A percentile compares a stretch with the other conserved stretches of the same genome.
These are phyloP conservation scores for Trichechus manatus DNA, from an alignment of 2,113 vertebrate species.

Conservation along the genomic window DNA sequence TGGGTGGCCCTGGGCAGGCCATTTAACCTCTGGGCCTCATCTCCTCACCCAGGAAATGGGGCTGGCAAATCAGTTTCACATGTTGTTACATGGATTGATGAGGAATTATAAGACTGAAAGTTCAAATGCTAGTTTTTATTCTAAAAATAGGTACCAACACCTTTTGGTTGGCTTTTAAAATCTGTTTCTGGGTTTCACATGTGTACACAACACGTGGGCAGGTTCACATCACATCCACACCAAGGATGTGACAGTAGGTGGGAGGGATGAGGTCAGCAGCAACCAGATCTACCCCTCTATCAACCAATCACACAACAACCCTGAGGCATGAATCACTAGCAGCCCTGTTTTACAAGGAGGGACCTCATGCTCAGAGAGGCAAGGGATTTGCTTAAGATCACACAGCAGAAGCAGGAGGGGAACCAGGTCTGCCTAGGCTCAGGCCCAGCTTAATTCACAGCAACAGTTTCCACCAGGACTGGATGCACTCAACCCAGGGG, in stretches of 20 bases:
- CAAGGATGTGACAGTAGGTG: neutral
- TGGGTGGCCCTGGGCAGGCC: neutral
- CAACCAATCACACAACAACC: neutral
- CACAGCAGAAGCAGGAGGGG: neutral
- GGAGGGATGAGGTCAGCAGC: neutral
- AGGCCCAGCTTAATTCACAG: neutral
- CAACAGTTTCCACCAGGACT: neutral
- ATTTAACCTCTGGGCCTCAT: constrained; percentile 13
- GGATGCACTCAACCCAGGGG: neutral
- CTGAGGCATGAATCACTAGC: neutral
- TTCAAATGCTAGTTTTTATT: neutral
- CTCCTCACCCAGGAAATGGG: neutral
- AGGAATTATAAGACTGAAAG: neutral
- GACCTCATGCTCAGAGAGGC: neutral
- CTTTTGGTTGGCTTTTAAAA: neutral
- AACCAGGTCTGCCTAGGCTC: neutral
- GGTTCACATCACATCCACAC: neutral
- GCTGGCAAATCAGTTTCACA: neutral
- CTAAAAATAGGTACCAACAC: neutral
- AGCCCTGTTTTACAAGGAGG: neutral
- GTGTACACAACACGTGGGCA: neutral
- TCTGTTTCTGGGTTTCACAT: neutral
- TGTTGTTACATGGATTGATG: neutral
- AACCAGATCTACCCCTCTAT: neutral
- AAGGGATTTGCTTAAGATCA: neutral